Evolutionary conservation across 2,797 vertebrate genomes (phyloP), one percentile per base, ranked within the genome.

Genomic region (Xyrichtys novacula): DNA sequence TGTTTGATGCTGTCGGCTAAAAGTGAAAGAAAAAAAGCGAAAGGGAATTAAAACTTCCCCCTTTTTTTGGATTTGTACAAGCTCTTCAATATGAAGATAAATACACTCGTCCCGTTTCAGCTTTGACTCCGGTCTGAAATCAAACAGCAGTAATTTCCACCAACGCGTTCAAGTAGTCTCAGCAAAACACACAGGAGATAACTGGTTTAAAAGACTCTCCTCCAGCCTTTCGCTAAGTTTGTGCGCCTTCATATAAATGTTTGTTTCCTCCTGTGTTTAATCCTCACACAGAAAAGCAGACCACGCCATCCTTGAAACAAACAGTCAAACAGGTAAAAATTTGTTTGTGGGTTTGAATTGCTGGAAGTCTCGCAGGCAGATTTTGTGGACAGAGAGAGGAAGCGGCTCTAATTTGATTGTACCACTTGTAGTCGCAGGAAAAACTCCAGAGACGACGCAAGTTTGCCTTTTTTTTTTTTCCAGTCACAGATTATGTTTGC

Each of bases 1-100:
- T 65, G 70, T 79, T 52, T 3, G 32, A 59, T 42, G 66, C 75
- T 75, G 59, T 81, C 66, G 67, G 70, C 65, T 46, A 74, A 76
- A 77, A 52, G 46, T 53, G 66, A 79, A 81, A 74, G 72, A 22
- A 74, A 88, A 71, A 52, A 40, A 74, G 68, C 49, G 60, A 70
- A 65, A 7, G 53, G 81, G 85, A 85, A 86, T 82, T 48, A 71
- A 86, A 87, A 90, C 73, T 70, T 88, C 80, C 89, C 74, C 80
- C 89, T 73, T 56, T 70, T 71, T 83, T 53, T 50, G 61, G 64
- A 75, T 88, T 91, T 90, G 69, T 91, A 92, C 90, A 92, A 9
- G 68, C 89, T 89, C 91, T 92, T 91, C 91, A 92, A 92, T 88
- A 81, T 92, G 91, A 92, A 92, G 91, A 92, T 42, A 44, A 59